A percentile compares a stretch with the other conserved stretches of the same genome.
Evolutionary conservation across 2,113 vertebrate species (phyloP).

Genomic region (Maccullochella peelii): DNA sequence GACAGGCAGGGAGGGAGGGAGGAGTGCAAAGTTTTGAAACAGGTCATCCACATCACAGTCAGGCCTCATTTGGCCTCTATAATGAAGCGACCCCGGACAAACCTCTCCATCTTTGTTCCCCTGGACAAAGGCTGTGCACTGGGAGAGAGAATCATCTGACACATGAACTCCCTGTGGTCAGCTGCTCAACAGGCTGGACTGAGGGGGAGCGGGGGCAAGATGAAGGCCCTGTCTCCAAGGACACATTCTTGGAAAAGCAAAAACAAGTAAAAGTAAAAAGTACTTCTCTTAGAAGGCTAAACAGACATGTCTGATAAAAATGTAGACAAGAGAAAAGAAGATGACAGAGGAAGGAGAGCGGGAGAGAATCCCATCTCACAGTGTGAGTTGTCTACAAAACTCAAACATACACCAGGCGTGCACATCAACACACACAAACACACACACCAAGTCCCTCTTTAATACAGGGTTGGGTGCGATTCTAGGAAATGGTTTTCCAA

Average conservation of each 20-base stretch:
- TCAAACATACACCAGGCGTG: neutral
- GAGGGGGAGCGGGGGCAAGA: neutral
- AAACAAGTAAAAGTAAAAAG: neutral
- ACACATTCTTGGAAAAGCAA: neutral
- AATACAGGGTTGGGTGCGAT: neutral
- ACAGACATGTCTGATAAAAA: neutral
- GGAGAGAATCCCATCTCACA: neutral
- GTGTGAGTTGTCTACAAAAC: neutral
- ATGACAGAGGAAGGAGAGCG: neutral
- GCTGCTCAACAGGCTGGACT: slow-evolving; percentile 37
- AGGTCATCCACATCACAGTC: slow-evolving; percentile 41
- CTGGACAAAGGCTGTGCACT: slow-evolving; percentile 56
- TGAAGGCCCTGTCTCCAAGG: neutral
- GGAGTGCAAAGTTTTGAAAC: slow-evolving; percentile 34
- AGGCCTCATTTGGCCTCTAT: slow-evolving; percentile 56
- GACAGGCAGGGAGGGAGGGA: neutral
- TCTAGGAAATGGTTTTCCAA: slow-evolving; percentile 36
- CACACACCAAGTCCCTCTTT: neutral
- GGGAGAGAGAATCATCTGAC: slow-evolving; percentile 60
- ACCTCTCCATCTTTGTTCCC: slow-evolving; percentile 69
- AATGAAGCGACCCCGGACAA: slow-evolving; percentile 64
- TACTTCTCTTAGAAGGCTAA: neutral
- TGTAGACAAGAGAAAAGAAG: neutral
- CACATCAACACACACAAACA: neutral
- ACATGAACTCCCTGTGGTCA: slow-evolving; percentile 53